Evolutionary conservation across 2,888 invertebrate genomes (phyloP), one percentile per base, ranked within the genome.

Genomic region (Diaperis boleti): DNA sequence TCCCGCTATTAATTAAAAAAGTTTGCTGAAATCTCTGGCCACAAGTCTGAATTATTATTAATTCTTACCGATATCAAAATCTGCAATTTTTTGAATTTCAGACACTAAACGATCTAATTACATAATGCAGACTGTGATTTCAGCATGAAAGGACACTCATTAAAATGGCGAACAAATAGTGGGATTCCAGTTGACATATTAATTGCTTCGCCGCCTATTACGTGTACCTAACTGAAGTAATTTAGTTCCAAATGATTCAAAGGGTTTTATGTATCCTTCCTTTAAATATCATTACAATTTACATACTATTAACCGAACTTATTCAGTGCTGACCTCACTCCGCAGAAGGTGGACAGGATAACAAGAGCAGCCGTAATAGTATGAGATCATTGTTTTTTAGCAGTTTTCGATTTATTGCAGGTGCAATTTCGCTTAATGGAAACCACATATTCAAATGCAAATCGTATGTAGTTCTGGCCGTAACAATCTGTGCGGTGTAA

Each of bases 181-280:
- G 29, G 56, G 33, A 44, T 45, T 56, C 44, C 8, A 35, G 44
- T 33, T 56, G 56, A 56, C 44, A 45, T 44, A 56, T 56, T 56
- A 56, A 20, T 44, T 56, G 18, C 56, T 44, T 56, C 45, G 17
- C 56, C 56, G 56, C 56, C 56, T 56, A 45, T 56, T 56, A 56
- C 56, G 22, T 56, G 56, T 56, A 54, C 29, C 54, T 35, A 54
- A 41, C 54, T 33, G 15, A 56, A 44, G 33, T 56, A 56, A 56
- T 56, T 56, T 44, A 31, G 20, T 18, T 56, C 17, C 37, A 44
- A 56, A 54, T 54, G 39, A 54, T 54, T 54, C 17, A 54, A 39
- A 54, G 20, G 17, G 20, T 42, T 22, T 22, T 20, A 14, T 2
- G 22, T 39, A 37, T 33, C 33, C 33, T 26, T 26, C 26, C 11